Conservation (phyloP, 2,888 invertebrate species). For the Idaea biselata region DNA sequence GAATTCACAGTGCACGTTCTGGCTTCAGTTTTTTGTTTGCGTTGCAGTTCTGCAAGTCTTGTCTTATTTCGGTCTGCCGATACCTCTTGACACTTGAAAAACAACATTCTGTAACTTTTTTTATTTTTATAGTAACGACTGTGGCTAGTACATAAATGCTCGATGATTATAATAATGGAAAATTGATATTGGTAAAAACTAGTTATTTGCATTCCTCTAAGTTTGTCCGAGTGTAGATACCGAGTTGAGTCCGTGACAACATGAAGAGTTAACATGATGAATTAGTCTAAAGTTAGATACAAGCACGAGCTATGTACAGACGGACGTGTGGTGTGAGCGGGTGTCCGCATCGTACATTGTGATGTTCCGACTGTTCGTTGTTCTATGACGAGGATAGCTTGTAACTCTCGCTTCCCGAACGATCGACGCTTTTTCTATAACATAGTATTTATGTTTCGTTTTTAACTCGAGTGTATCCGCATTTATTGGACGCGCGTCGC, state of each 20-base stretch:
- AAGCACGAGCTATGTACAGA: background rate
- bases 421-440: constrained; percentile 64
- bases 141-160: too few species aligned
- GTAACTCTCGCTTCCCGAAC: constrained; percentile 48
- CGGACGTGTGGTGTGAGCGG: background rate
- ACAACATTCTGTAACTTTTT: too few species aligned
- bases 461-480: constrained; percentile 51
- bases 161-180: too few species aligned
- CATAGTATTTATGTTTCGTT: constrained; percentile 78
- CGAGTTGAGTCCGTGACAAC: background rate
- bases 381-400: constrained; percentile 59
- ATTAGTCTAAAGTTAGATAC: background rate
- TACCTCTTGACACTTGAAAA: too few species aligned
- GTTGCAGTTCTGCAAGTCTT: too few species aligned
- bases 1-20: too few species aligned
- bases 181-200: too few species aligned
- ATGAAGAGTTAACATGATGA: background rate
- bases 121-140: too few species aligned
- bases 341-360: constrained; percentile 42
- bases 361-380: constrained; percentile 57
- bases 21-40: too few species aligned
- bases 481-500: constrained; percentile 33
- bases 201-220: too few species aligned
- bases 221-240: too few species aligned
- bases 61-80: too few species aligned